Evolutionary conservation across 2,113 vertebrate genomes (phyloP).

Genomic region (Aramus guarauna): DNA sequence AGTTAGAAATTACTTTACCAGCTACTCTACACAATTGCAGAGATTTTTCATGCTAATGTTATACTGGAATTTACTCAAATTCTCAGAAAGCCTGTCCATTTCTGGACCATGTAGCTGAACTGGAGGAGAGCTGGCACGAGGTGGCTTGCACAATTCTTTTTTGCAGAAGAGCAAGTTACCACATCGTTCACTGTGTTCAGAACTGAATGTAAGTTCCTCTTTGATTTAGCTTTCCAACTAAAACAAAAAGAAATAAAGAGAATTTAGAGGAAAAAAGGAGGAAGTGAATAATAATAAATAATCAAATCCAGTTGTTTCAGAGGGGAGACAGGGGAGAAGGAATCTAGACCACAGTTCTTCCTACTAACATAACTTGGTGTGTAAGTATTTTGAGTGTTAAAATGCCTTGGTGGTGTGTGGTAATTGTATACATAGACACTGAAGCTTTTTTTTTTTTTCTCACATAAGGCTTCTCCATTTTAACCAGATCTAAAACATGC

Average conservation of each 20-base stretch:
- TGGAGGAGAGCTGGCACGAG: background rate
- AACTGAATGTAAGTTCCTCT: background rate
- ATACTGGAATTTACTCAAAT: background rate
- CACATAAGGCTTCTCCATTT: constrained; percentile 9
- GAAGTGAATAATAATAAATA: constrained; percentile 49
- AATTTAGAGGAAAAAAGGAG: background rate
- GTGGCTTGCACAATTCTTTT: background rate
- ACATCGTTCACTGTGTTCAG: background rate
- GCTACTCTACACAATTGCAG: background rate
- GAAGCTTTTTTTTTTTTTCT: background rate
- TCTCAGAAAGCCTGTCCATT: background rate
- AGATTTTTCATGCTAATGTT: background rate
- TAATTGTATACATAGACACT: background rate
- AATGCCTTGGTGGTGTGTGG: background rate
- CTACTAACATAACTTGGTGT: background rate
- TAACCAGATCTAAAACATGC: constrained; percentile 54
- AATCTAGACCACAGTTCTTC: background rate
- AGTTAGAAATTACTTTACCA: background rate
- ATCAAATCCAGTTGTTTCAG: constrained; percentile 43
- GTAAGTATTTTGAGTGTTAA: background rate
- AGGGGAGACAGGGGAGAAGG: background rate
- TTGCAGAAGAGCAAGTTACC: background rate
- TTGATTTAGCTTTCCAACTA: constrained; percentile 35
- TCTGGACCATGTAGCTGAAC: background rate
- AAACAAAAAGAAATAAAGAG: background rate